Percentiles rank a stretch among this genome's conserved stretches.
These are phyloP conservation scores for Rhabdophis nuchalis DNA, from an alignment of 2,797 vertebrate species.

Conservation along the genomic window DNA sequence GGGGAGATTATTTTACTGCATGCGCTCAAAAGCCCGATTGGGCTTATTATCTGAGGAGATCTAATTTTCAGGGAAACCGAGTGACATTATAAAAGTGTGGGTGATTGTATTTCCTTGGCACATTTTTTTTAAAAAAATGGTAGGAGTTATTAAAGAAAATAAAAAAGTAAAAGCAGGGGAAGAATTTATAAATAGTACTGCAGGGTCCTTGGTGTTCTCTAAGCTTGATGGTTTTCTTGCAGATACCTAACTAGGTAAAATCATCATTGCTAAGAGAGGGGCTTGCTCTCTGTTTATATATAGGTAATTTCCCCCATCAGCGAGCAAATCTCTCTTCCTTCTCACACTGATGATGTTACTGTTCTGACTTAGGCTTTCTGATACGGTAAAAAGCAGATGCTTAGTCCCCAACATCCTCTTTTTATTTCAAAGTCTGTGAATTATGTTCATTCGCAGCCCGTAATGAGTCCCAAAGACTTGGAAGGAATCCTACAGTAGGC, in stretches of 20 bases:
- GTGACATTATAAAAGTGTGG: neutral
- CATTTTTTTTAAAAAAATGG: neutral
- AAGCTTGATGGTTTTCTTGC: neutral
- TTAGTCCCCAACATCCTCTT: too few relatives aligned
- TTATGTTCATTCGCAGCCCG: too few relatives aligned
- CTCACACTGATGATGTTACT: neutral
- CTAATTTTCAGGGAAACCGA: too few relatives aligned
- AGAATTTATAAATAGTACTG: neutral
- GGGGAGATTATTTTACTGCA: too few relatives aligned
- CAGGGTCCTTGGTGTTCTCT: neutral
- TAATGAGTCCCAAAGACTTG: too few relatives aligned
- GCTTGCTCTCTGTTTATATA: neutral
- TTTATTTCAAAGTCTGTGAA: too few relatives aligned
- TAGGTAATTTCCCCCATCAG: neutral
- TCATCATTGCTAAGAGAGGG: neutral
- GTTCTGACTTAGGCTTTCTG: too few relatives aligned
- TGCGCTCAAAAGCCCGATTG: too few relatives aligned
- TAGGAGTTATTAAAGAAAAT: neutral
- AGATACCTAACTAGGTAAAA: neutral
- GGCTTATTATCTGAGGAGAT: too few relatives aligned
- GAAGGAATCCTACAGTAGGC: too few relatives aligned
- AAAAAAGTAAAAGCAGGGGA: neutral
- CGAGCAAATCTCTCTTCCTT: neutral
- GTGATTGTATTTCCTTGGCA: neutral
- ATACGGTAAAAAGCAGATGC: too few relatives aligned